A percentile compares a stretch with the other conserved stretches of the same genome.
These are phyloP conservation scores for Hippopotamyrus pictus DNA, from an alignment of 2,797 vertebrate species.

Conservation along the genomic window DNA sequence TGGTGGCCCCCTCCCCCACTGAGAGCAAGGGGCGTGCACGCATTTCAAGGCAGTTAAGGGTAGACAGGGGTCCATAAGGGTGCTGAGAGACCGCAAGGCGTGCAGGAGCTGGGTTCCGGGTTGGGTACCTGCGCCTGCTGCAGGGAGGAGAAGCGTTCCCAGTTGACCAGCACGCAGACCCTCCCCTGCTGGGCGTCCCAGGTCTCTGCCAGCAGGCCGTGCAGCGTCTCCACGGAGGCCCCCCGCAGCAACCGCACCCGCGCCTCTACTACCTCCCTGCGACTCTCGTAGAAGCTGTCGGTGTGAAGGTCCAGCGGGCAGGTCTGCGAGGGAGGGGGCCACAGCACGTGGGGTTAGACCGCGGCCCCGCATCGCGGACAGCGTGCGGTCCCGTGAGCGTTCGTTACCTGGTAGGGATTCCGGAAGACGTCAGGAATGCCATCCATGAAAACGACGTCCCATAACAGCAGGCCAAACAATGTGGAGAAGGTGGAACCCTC, in stretches of 20 bases:
- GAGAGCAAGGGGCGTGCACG: neutral
- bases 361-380: neutral
- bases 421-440: conserved; percentile 82
- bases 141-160: conserved; percentile 79
- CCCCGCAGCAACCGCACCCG: conserved; percentile 63
- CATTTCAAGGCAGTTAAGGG: neutral
- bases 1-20: neutral
- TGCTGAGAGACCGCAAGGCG: neutral
- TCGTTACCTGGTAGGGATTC: conserved; percentile 79
- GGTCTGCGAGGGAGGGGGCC: conserved; percentile 49
- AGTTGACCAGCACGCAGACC: conserved; percentile 70
- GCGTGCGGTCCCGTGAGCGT: neutral
- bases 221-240: conserved; percentile 63
- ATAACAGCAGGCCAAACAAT: conserved; percentile 80
- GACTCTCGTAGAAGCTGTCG: conserved; percentile 82
- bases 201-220: conserved; percentile 58
- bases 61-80: neutral
- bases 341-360: neutral
- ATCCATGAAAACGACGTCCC: conserved; percentile 88
- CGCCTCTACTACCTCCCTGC: conserved; percentile 64
- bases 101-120: too few species aligned
- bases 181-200: conserved; percentile 70
- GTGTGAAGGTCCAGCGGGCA: conserved; percentile 85
- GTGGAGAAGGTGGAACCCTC: conserved; percentile 89
- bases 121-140: conserved; percentile 63